phyloP scores from a whole-genome alignment of 2,797 vertebrate genomes.

The Pipistrellus nathusii region DNA sequence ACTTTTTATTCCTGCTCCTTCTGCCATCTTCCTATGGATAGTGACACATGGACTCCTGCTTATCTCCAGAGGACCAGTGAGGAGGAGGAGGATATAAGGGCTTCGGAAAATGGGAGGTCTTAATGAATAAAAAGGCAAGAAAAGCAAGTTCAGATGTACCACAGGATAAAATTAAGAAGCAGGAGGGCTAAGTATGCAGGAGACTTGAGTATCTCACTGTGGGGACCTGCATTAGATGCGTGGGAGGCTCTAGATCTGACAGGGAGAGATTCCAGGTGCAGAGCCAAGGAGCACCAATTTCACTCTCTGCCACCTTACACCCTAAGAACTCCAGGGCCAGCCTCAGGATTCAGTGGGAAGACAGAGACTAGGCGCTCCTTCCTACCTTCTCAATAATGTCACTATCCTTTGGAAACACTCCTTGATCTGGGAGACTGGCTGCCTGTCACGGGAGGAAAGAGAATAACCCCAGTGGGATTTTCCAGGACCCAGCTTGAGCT shows the following conservation, averaged over 20 bases:
- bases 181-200: background rate
- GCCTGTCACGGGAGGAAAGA: background rate
- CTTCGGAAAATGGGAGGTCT: background rate
- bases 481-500: background rate
- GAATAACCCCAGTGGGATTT: background rate
- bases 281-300: background rate
- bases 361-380: background rate
- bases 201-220: background rate
- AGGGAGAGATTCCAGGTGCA: background rate
- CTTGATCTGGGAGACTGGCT: background rate
- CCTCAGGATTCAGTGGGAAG: background rate
- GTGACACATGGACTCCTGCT: background rate
- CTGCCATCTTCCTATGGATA: background rate
- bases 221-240: fast-evolving
- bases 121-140: background rate
- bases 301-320: background rate
- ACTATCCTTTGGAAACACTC: background rate
- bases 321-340: background rate
- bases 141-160: background rate
- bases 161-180: background rate
- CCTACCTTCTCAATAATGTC: background rate
- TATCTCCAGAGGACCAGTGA: background rate
- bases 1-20: background rate
- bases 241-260: background rate
- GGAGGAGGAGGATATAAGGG: background rate